phyloP scores from a whole-genome alignment of 2,113 vertebrate genomes.

The Pionites leucogaster region DNA sequence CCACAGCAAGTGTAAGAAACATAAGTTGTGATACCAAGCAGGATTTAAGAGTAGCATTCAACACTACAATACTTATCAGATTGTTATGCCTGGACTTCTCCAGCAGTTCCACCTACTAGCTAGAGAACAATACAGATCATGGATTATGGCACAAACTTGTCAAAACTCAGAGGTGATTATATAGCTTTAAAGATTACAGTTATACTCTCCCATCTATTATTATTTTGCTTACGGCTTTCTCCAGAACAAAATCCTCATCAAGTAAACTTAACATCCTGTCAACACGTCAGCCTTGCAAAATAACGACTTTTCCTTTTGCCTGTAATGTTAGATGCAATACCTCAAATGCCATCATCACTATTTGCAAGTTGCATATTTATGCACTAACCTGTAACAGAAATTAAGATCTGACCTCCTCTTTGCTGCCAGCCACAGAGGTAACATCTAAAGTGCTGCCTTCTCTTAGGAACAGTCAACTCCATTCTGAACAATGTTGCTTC shows the following conservation, averaged over 20 bases:
- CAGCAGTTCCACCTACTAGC: neutral
- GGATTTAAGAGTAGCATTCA: neutral
- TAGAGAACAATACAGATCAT: neutral
- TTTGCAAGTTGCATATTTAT: neutral
- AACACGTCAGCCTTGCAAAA: conserved; percentile 25
- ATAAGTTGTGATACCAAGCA: neutral
- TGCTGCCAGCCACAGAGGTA: neutral
- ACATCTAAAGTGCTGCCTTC: neutral
- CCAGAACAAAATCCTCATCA: neutral
- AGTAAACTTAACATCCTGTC: neutral
- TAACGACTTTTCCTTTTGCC: neutral
- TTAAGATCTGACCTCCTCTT: neutral
- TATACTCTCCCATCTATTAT: neutral
- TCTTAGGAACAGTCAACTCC: neutral
- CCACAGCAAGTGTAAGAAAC: neutral
- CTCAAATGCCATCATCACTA: neutral
- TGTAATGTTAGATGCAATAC: neutral
- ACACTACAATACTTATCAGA: neutral
- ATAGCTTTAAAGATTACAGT: neutral
- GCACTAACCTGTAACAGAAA: neutral
- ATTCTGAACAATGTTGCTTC: neutral
- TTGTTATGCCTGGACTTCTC: neutral
- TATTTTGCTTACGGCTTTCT: neutral
- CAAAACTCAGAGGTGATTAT: neutral
- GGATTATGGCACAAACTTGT: neutral